Base-by-base conservation (phyloP, 1,140 invertebrate species). In the Agrypnia vestita region DNA sequence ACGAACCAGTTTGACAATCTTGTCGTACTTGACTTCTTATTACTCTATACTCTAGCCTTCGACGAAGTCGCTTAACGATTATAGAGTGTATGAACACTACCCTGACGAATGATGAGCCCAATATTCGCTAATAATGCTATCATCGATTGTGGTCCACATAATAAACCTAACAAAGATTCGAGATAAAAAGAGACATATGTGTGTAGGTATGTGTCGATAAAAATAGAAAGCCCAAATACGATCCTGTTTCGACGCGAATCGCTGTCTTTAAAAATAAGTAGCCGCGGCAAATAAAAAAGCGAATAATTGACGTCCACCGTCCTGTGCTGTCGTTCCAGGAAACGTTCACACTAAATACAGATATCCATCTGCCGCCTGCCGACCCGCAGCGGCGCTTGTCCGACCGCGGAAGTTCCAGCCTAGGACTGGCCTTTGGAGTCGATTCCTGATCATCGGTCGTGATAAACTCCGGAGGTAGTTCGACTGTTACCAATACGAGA, bases 251-350 rank as follows among this genome's bases (percentile, higher is more conserved):
- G 21, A 25, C 13, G 47, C 67, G 17, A 47, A 71, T 6, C 67
- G 67, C 67, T 71, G 47, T 53, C 67, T 71, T 71, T 71, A 47
- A 71, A 15, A 71, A 71, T 49, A 71, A 49, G 44, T 71, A 71
- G 49, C 67, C 47, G 67, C 46, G 67, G 47, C 67, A 71, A 71
- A 71, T 51, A 47, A 71, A 71, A 71, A 71, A 71, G 47, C 67
- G 67, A 71, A 71, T 71, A 71, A 71, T 71, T 53, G 49, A 71
- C 67, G 47, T 71, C 35, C 47, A 71, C 67, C 47, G 35, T 67
- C 49, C 47, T 13, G 47, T 19, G 21, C 17, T 71, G 67, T 71
- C 67, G 49, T 71, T 71, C 51, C 67, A 51, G 67, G 46, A n/a
- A 71, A 71, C 67, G 17, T 71, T 47, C 46, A 25, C 44, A 17